Percentiles rank a stretch among this genome's conserved stretches.
Evolutionary conservation across 2,888 invertebrate genomes (phyloP).

Genomic region (Cheilosia urbana): DNA sequence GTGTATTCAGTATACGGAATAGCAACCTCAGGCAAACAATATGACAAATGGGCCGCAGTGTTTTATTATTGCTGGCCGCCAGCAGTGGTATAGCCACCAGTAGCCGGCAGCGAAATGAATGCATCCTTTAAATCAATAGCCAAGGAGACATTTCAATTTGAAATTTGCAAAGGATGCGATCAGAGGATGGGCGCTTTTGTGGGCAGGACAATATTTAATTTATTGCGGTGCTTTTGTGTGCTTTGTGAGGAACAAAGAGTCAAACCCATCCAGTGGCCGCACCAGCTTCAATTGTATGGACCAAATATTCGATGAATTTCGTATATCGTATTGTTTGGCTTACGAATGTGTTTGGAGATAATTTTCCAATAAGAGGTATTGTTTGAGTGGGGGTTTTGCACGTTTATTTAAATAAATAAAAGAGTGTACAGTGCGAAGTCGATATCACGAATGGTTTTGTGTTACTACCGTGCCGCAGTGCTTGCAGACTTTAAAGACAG

Average conservation of each 20-base stretch:
- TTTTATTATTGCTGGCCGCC: conserved; percentile 54
- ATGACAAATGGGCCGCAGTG: conserved; percentile 69
- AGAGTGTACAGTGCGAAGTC: not conserved
- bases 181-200: conserved; percentile 9
- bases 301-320: conserved; percentile 32
- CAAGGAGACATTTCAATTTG: conserved; percentile 73
- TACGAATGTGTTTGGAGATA: conserved; percentile 56
- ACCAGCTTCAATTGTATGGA: conserved; percentile 27
- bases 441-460: not conserved
- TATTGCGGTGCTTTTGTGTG: conserved; percentile 71
- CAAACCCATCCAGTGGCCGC: not conserved
- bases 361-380: conserved; percentile 50
- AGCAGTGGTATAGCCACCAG: conserved; percentile 5
- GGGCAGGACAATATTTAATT: conserved; percentile 73
- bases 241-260: conserved; percentile 45
- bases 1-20: not conserved
- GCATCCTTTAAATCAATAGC: conserved; percentile 72
- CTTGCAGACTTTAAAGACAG: no score
- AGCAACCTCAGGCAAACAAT: conserved; percentile 20
- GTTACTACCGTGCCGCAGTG: not conserved
- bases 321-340: conserved; percentile 43
- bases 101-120: conserved; percentile 40
- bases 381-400: conserved; percentile 23
- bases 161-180: conserved; percentile 44
- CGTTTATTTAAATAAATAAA: conserved; percentile 21